Base-by-base conservation (phyloP, 2,888 invertebrate species). In the Platycheirus albimanus region DNA sequence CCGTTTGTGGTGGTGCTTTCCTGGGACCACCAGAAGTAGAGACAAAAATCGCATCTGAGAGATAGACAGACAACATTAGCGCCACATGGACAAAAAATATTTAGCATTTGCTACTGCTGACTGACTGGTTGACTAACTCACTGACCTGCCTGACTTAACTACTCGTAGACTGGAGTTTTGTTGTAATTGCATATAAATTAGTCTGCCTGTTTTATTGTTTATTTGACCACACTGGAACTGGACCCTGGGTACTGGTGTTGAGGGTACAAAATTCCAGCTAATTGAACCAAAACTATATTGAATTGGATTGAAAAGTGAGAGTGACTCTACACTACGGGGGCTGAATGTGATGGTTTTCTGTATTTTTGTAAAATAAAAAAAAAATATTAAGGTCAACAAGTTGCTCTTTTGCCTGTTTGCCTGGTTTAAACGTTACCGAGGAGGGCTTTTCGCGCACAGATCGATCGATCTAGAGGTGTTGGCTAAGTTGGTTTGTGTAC, bases 351-450 rank as follows among this genome's bases (percentile, higher is more conserved):
- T 52, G 17, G 13, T 52, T 7, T 49, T 49, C 15, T 38, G 5
- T 67, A 20, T 47, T 43, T 41, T 33, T 24, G 24, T n/a, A n/a
- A n/a, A n/a, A n/a, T n/a, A n/a, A n/a, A n/a, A n/a, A n/a, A n/a
- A n/a, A n/a, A 3, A 30, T 54, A 74, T 80, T 74, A 80, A 80
- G 79, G 79, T 70, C 79, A 69, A 80, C 79, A 33, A 51, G 79
- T 69, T 36, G 49, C 13, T 49, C 49, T 51, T 41, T 67, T 47
- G 33, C 15, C n/a, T 24, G 36, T 10, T 5, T 24, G 7, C 3
- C 41, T 51, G n/a, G 51, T 52, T 56, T 41, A 7, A 19, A 43
- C 17, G 67, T n/a, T n/a, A n/a, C n/a, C n/a, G n/a, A n/a, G n/a
- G n/a, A n/a, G n/a, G n/a, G n/a, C n/a, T n/a, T n/a, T n/a, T n/a